phyloP scores from a whole-genome alignment of 2,888 invertebrate genomes.

The Pterobdella sp. region DNA sequence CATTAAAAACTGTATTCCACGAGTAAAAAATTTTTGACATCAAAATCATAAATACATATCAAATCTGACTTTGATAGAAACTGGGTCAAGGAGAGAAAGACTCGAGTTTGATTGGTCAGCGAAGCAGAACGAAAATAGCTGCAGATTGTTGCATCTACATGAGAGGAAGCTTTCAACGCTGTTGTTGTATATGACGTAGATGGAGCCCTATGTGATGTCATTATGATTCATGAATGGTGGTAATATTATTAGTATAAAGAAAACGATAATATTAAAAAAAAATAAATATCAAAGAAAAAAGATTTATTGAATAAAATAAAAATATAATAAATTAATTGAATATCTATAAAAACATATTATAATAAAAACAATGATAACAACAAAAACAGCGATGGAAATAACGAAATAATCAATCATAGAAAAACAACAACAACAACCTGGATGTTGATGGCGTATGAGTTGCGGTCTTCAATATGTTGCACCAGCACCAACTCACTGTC shows the following conservation, averaged over 20 bases:
- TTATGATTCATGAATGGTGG: not conserved
- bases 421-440: constrained; percentile 45
- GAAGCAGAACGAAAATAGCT: constrained; percentile 83
- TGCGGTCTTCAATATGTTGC: constrained; percentile 76
- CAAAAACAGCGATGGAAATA: not conserved
- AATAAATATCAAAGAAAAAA: no score
- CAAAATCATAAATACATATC: no score
- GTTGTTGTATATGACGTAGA: constrained; percentile 71
- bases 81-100: constrained; percentile 69
- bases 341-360: no score
- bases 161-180: constrained; percentile 67
- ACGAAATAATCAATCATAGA: not conserved
- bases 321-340: no score
- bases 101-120: constrained; percentile 87
- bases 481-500: constrained; percentile 90
- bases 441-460: constrained; percentile 86
- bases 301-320: no score
- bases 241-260: not conserved
- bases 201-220: constrained; percentile 62
- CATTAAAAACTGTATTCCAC: no score
- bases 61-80: no score
- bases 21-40: no score
- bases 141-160: constrained; percentile 73
- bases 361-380: not conserved
- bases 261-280: not conserved